Base-by-base conservation (phyloP, 1,140 invertebrate genomes). In the Musca domestica region DNA sequence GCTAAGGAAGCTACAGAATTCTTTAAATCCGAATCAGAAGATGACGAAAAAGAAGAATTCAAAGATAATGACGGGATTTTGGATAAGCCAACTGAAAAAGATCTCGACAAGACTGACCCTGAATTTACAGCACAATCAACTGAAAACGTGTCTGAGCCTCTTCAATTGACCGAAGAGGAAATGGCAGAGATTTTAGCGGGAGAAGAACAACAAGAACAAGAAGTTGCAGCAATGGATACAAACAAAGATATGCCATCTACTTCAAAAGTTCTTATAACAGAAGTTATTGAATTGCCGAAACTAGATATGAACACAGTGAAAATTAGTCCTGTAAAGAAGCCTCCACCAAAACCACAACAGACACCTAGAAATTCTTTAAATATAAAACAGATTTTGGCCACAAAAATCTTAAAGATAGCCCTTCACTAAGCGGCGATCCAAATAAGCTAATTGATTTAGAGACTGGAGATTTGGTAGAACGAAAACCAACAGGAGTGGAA, bases 401-500 rank as follows among this genome's bases (percentile, higher is more conserved):
- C 74, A 77, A 77, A 19, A 71, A 72, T 47, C 65, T 64, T 9
- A 72, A 74, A 68, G 68, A 69, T 0, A 77, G 75, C 67, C 78
- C 78, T 2, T 72, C 74, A 22, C 71, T 88, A 19, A 85, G 80
- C 69, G 86, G 85, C 0, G 74, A 75, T 67, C 77, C 85, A 22
- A 83, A 85, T 73, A 84, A 83, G 71, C 70, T 87, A 4, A 88
- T 89, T 56, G 86, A 88, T 73, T 74, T 88, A 48, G 82, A 84
- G 34, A 69, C 79, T 1, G 75, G 79, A 0, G 67, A 76, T 15
- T 75, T 80, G 71, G 74, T 77, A 25, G 65, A 72, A 20, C 76
- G 76, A 27, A 83, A 83, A 67, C 74, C 82, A 41, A 81, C 80
- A 46, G 86, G 85, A 41, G 77, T 87, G 1, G 77, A 83, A 61